Evolutionary conservation across 2,888 invertebrate species (phyloP).

Genomic region (Papilio demoleus): DNA sequence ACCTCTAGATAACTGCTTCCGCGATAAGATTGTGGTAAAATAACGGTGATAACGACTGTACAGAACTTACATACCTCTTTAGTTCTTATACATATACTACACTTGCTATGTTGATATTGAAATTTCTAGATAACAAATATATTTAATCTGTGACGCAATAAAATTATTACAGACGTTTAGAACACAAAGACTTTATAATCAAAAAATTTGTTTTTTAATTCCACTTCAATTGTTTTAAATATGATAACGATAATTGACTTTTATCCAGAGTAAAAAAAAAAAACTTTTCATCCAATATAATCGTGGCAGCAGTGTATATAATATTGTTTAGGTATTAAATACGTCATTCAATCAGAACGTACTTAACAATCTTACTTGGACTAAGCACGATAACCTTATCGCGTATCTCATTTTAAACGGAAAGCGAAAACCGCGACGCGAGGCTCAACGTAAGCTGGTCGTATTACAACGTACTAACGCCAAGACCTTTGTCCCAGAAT

Average conservation of each 20-base stretch:
- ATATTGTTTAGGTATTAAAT: too few relatives aligned
- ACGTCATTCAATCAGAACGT: too few relatives aligned
- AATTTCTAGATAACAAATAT: neutral
- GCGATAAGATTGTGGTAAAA: conserved; percentile 25
- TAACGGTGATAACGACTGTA: conserved; percentile 14
- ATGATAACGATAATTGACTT: too few relatives aligned
- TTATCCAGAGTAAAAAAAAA: too few relatives aligned
- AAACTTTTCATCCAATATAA: too few relatives aligned
- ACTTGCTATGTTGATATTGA: neutral
- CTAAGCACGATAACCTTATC: conserved; percentile 29
- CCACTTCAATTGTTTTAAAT: too few relatives aligned
- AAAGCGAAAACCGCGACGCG: conserved; percentile 26
- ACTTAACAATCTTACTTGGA: conserved; percentile 1
- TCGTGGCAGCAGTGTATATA: too few relatives aligned
- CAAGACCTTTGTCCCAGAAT: conserved; percentile 30
- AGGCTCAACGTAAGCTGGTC: conserved; percentile 21
- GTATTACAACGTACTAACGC: conserved; percentile 2
- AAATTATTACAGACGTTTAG: neutral
- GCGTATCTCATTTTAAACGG: conserved; percentile 8
- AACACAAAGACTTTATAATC: neutral
- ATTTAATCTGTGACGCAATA: neutral
- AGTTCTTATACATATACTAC: neutral
- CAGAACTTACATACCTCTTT: neutral
- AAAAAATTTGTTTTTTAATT: too few relatives aligned
- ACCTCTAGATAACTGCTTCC: conserved; percentile 24